These are phyloP conservation scores for Diuraphis noxia DNA, from an alignment of 1,140 invertebrate genomes.

Conservation along the genomic window DNA sequence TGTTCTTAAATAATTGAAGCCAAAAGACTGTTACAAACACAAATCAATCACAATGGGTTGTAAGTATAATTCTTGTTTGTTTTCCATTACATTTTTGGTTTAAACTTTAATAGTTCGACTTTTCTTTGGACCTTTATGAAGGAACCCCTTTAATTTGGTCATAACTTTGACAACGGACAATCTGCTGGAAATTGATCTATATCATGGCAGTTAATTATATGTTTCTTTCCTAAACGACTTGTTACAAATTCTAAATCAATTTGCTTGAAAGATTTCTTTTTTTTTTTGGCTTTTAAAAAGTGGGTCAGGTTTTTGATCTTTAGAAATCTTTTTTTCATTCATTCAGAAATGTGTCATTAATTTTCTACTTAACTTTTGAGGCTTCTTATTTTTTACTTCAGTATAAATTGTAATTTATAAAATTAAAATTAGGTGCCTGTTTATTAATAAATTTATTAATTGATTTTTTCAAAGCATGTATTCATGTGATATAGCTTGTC, in stretches of 20 bases:
- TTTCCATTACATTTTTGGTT: neutral
- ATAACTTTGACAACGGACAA: neutral
- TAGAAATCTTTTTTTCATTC: neutral
- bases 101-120: neutral
- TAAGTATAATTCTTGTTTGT: neutral
- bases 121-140: neutral
- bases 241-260: neutral
- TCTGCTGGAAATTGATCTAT: neutral
- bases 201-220: neutral
- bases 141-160: neutral
- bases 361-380: neutral
- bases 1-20: slow-evolving; percentile 26
- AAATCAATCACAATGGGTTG: slow-evolving; percentile 33
- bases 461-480: neutral
- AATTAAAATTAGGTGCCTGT: neutral
- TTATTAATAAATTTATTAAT: neutral
- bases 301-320: slow-evolving; percentile 24
- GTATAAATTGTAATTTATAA: neutral
- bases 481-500: neutral
- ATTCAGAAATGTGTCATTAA: neutral
- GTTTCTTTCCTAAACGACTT: neutral
- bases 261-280: neutral
- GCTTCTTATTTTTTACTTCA: neutral
- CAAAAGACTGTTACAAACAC: neutral
- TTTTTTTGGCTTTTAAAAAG: neutral